Evolutionary conservation across 2,797 vertebrate genomes (phyloP), one percentile per base, ranked within the genome.

Genomic region (Xenops minutus): DNA sequence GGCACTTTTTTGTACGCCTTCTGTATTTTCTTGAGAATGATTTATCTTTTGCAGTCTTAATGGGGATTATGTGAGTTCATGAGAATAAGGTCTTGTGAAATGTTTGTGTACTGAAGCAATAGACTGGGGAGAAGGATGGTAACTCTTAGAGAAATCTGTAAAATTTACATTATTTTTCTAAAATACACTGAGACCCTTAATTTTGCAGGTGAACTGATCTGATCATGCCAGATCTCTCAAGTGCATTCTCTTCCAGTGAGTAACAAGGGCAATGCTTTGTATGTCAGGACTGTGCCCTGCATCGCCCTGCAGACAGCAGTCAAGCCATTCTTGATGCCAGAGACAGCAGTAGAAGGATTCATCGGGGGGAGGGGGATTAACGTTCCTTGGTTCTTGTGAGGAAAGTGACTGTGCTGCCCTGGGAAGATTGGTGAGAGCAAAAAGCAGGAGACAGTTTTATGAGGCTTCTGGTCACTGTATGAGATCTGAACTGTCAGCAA

Each of bases 401-500:
- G 34, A 58, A 67, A 74, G 36, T 15, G 48, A 17, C 52, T 48
- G 68, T 0, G 0, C 62, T 78, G 41, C 73, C 55, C 58, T 26
- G 44, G 21, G 58, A 93, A 83, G 84, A 64, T 16, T 56, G 21
- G 24, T 12, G 66, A 81, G 54, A 82, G 46, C 21, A 52, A 77
- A 94, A 76, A 81, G 74, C 69, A 64, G 46, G 71, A 91, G 86
- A 48, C 74, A 69, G 71, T 61, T 93, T 78, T 66, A 39, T 85
- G 88, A 88, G 52, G 59, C 44, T 85, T 71, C 59, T 94, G 89
- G 78, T 93, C 81, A 23, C 41, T 49, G 39, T 63, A 21, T 43
- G 85, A 76, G 61, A 64, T 43, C 24, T 56, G 81, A 76, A 69
- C 43, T 87, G 81, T 89, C 89, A 91, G 77, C 9, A 84, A 37